These are phyloP conservation scores for Scytalopus superciliaris DNA, from an alignment of 2,113 vertebrate genomes.

Conservation along the genomic window DNA sequence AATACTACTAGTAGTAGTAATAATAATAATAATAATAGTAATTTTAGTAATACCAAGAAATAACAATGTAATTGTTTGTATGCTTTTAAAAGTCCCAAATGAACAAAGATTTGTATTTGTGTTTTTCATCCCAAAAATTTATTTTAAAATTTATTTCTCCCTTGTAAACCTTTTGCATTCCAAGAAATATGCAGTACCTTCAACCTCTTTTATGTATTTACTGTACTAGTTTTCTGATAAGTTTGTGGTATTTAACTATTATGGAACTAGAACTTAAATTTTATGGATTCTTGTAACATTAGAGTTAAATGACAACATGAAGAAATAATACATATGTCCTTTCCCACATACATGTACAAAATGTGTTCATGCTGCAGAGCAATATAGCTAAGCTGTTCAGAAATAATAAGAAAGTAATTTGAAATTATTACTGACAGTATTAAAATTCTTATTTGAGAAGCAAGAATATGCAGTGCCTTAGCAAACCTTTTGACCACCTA, in stretches of 20 bases:
- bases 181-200: not conserved
- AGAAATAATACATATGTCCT: not conserved
- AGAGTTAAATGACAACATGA: not conserved
- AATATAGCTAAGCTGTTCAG: not conserved
- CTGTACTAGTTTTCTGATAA: not conserved
- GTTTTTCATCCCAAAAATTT: too few relatives aligned
- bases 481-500: not conserved
- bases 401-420: not conserved
- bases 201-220: not conserved
- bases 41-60: too few relatives aligned
- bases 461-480: not conserved
- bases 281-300: not conserved
- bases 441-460: not conserved
- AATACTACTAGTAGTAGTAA: too few relatives aligned
- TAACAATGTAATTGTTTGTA: too few relatives aligned
- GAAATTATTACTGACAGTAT: not conserved
- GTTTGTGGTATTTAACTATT: not conserved
- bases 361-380: not conserved
- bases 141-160: too few relatives aligned
- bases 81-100: too few relatives aligned
- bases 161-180: too few relatives aligned
- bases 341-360: not conserved
- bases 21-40: too few relatives aligned
- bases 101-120: too few relatives aligned
- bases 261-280: not conserved